phyloP scores from a whole-genome alignment of 53 echinoderm and acorn worm species.

The Patiria pectinifera region DNA sequence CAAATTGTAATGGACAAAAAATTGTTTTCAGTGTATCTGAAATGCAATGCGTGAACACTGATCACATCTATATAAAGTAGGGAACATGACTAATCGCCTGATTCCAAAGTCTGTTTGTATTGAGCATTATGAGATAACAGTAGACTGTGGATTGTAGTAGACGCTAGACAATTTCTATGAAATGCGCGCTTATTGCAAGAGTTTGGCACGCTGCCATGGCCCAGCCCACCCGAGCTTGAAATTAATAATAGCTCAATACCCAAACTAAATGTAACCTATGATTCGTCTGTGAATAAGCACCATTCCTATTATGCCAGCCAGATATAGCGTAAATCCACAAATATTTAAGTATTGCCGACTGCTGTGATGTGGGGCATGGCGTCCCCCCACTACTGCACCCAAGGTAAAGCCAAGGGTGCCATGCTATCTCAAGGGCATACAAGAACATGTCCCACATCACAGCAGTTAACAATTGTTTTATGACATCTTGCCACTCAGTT shows the following conservation, averaged over 20 bases:
- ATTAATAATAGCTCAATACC: not conserved
- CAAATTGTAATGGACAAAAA: not conserved
- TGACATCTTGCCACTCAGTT: too few species aligned
- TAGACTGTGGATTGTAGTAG: not conserved
- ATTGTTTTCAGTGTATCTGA: not conserved
- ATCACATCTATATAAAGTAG: not conserved
- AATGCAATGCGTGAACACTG: not conserved
- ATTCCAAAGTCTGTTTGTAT: conserved; percentile 1
- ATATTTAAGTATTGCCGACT: not conserved
- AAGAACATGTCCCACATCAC: too few species aligned
- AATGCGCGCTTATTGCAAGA: not conserved
- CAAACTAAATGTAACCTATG: not conserved
- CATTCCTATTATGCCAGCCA: not conserved
- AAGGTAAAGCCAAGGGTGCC: too few species aligned
- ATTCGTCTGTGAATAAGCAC: not conserved
- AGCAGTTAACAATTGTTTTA: too few species aligned
- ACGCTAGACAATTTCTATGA: not conserved
- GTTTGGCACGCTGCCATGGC: not conserved
- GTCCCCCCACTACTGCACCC: too few species aligned
- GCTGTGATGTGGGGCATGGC: too few species aligned
- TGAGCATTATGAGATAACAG: not conserved
- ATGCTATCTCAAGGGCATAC: too few species aligned
- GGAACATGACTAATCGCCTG: not conserved
- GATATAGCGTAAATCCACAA: not conserved
- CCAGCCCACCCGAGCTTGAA: not conserved